A percentile compares a stretch with the other conserved stretches of the same genome.
These are phyloP conservation scores for Diadophis punctatus DNA, from an alignment of 2,113 vertebrate genomes.

Conservation along the genomic window DNA sequence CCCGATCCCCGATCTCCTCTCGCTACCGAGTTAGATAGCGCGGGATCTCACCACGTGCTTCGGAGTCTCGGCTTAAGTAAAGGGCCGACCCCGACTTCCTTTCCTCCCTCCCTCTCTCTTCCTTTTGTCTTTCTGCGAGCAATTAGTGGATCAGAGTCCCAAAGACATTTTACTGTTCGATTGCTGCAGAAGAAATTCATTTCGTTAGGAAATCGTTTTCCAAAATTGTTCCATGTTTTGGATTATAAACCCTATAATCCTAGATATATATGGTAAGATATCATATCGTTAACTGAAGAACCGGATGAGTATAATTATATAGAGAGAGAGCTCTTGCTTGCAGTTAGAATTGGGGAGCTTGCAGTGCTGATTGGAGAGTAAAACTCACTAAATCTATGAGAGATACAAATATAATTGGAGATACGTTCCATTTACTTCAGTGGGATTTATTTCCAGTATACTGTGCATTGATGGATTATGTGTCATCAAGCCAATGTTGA, in stretches of 20 bases:
- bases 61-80: neutral
- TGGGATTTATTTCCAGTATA: neutral
- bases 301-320: neutral
- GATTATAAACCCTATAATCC: neutral
- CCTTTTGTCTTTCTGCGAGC: neutral
- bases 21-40: neutral
- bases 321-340: neutral
- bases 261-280: neutral
- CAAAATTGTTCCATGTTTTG: neutral
- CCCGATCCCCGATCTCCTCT: neutral
- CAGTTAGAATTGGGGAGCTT: no score
- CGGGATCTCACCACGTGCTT: neutral
- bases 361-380: neutral
- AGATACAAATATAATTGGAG: neutral
- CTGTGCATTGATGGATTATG: neutral
- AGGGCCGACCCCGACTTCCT: neutral
- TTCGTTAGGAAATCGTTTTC: neutral
- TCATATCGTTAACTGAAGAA: neutral
- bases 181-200: neutral
- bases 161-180: neutral
- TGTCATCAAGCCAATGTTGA: neutral
- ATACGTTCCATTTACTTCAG: neutral
- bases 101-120: neutral
- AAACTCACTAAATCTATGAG: neutral
- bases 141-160: neutral